Evolutionary conservation across 2,113 vertebrate genomes (phyloP), one percentile per base, ranked within the genome.

Genomic region (Pseudolaguvia tuberculata): DNA sequence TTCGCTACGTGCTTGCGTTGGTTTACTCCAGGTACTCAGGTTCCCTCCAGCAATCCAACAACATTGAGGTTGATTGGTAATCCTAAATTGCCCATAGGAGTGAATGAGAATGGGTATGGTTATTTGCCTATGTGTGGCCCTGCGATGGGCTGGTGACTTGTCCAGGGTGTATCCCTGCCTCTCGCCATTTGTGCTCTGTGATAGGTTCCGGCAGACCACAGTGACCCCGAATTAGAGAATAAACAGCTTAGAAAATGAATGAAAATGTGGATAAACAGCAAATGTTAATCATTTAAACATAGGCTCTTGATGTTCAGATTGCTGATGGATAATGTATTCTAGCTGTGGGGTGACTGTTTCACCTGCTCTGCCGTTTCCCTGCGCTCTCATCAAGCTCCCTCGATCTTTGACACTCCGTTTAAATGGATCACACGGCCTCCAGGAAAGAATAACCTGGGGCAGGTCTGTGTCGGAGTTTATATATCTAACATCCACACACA

Each of bases 311-410:
- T 84, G 83, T 84, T 82, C 82, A 74, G 76, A 72, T 81, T 79
- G 81, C 74, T 74, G 83, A 82, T 82, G 80, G 86, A 87, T 88
- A 87, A 89, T 85, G 78, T 83, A 86, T 85, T 88, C 83, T 84
- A 84, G 85, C 88, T 85, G 83, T 76, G 56, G 85, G 86, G 84
- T 80, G 78, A 57, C 58, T 65, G 83, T 80, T 84, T 83, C 85
- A 89, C 86, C 90, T 86, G 83, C 82, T 85, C 82, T 78, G 79
- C 59, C 45, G 81, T 48, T 52, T 63, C 53, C 27, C 25, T 23
- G n/a, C 23, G 42, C 53, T 35, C 1, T 25, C 25, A 61, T 5
- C 47, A 1, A 7, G 35, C 10, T 59, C 23, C n/a, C 11, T 68
- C 23, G 29, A 12, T 56, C 23, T 29, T 27, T n/a, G n/a, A n/a